Conservation (phyloP, 2,888 invertebrate species). For the Pardosa pseudoannulata region DNA sequence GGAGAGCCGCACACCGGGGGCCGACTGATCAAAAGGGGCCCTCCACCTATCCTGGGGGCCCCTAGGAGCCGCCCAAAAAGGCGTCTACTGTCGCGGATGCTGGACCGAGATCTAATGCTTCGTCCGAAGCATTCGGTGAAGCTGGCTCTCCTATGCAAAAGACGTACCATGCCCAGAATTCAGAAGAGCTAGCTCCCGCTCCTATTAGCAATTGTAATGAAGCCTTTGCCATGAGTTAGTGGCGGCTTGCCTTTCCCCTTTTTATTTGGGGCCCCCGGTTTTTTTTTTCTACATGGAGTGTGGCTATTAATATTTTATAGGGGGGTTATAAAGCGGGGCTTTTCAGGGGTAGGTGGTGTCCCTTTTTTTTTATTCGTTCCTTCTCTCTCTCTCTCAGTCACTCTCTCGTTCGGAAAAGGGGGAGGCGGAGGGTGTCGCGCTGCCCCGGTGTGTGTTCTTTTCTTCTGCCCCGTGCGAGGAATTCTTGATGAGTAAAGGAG, state of each 20-base stretch:
- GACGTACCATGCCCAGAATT: constrained; percentile 66
- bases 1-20: constrained; percentile 25
- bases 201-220: constrained; percentile 74
- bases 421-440: constrained; percentile 27
- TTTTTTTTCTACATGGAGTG: constrained; percentile 56
- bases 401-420: constrained; percentile 18
- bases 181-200: constrained; percentile 69
- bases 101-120: constrained; percentile 64
- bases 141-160: constrained; percentile 61
- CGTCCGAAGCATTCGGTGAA: constrained; percentile 56
- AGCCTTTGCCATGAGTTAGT: constrained; percentile 70
- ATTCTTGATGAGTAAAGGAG: constrained; percentile 56
- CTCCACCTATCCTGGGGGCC: not conserved
- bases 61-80: constrained; percentile 45
- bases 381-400: constrained; percentile 17
- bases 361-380: constrained; percentile 5
- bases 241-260: constrained; percentile 38
- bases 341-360: constrained; percentile 21
- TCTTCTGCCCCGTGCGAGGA: constrained; percentile 56
- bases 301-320: constrained; percentile 73
- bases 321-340: constrained; percentile 42
- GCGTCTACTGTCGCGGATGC: constrained; percentile 65
- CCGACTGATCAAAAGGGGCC: not conserved
- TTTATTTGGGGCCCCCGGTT: constrained; percentile 18
- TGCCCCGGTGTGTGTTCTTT: constrained; percentile 25